Percentiles rank a stretch among this genome's conserved stretches.
Evolutionary conservation across 2,888 invertebrate species (phyloP).

Genomic region (Caenorhabditis doughertyi): DNA sequence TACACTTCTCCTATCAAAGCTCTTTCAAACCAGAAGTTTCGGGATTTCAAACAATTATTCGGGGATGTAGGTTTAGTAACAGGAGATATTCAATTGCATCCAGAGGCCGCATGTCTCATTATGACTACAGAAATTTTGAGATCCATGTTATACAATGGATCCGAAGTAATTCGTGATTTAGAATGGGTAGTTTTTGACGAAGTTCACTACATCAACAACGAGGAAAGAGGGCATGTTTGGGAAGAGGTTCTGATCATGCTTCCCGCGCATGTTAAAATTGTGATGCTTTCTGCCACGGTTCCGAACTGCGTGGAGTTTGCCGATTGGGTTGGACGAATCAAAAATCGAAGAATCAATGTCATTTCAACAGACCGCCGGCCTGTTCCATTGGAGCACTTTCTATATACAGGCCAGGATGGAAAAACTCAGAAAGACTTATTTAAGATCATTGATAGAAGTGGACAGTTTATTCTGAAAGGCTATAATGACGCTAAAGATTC

Average conservation of each 20-base stretch:
- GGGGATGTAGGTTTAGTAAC: slow-evolving; percentile 95
- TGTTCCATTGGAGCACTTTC: slow-evolving; percentile 94
- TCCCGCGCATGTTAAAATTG: slow-evolving; percentile 95
- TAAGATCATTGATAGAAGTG: slow-evolving; percentile 88
- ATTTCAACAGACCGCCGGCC: slow-evolving; percentile 95
- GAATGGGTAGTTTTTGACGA: slow-evolving; percentile 99
- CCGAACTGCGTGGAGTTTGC: slow-evolving; percentile 98
- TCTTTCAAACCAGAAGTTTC: slow-evolving; percentile 97
- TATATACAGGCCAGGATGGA: slow-evolving; percentile 84
- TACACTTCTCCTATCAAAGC: slow-evolving; percentile 98
- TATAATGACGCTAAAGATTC: slow-evolving; percentile 70
- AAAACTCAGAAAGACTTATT: slow-evolving; percentile 82
- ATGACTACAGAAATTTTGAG: slow-evolving; percentile 99
- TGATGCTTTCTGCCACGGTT: slow-evolving; percentile 97
- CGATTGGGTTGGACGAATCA: slow-evolving; percentile 85
- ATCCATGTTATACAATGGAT: slow-evolving; percentile 95
- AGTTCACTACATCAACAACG: slow-evolving; percentile 98
- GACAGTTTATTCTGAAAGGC: slow-evolving; percentile 86
- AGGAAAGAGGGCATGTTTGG: slow-evolving; percentile 98
- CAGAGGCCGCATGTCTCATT: slow-evolving; percentile 94
- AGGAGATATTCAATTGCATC: slow-evolving; percentile 96
- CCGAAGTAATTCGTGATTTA: slow-evolving; percentile 94
- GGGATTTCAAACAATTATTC: slow-evolving; percentile 94
- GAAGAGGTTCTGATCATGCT: slow-evolving; percentile 97
- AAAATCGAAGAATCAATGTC: slow-evolving; percentile 91